Evolutionary conservation across 2,797 vertebrate genomes (phyloP), one percentile per base, ranked within the genome.

Genomic region (Catostomus latipinnis): DNA sequence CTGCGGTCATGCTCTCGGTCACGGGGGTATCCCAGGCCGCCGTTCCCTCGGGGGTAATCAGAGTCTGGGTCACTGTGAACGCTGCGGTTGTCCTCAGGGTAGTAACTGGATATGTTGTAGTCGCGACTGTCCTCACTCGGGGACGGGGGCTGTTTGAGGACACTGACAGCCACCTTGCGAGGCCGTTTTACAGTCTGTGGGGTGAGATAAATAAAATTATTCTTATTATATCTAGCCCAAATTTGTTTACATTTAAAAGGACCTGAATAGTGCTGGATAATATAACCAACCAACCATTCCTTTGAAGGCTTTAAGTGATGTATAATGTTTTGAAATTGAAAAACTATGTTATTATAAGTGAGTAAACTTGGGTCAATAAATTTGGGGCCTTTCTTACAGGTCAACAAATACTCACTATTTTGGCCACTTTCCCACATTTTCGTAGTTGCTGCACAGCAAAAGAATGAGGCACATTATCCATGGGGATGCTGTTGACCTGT

Each of bases 401-500:
- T 34, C 43, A 61, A n/a, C 8, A 61, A 48, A 54, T 14, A 96
- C 97, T 96, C 92, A 98, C 97, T 85, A 98, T 96, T 86, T 94
- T 95, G 68, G 97, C 97, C 8, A 96, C 91, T 93, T 97, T 98
- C 66, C 97, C 97, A 88, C 97, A 98, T 91, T 98, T 98, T 66
- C 96, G 94, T 79, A 98, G 94, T 71, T 97, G 96, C 62, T 98
- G 97, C 60, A 98, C 97, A 48, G 97, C 97, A 78, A 98, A 97
- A 2, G 97, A 96, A 89, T 98, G 97, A 81, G 93, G 92, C 87
- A 98, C 97, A 1, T 96, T 96, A 83, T 98, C 96, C 97, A 98
- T 97, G 2, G 95, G 81, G 74, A 95, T 95, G 80, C 95, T 91
- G 3, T 98, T 98, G 86, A 98, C 97, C 86, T 95, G 95, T 83